phyloP scores from a whole-genome alignment of 2,888 invertebrate genomes.

The Brenthis hecate region DNA sequence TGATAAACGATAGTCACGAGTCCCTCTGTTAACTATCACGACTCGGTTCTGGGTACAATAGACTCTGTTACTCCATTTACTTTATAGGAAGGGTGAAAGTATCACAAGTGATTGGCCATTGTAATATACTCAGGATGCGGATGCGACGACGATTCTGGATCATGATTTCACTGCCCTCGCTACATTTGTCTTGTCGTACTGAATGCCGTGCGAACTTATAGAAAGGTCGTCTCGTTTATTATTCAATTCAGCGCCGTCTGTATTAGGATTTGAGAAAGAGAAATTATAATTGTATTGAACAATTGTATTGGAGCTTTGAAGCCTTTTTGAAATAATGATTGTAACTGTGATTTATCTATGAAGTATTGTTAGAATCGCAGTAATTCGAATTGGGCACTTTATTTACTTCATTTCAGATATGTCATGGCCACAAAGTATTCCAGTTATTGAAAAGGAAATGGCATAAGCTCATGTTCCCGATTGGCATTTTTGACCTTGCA shows the following conservation, averaged over 20 bases:
- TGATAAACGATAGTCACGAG: constrained; percentile 73
- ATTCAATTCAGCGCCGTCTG: constrained; percentile 61
- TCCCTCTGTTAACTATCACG: constrained; percentile 75
- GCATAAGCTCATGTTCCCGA: constrained; percentile 33
- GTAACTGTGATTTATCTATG: constrained; percentile 18
- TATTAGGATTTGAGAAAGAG: constrained; percentile 59
- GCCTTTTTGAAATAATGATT: constrained; percentile 17
- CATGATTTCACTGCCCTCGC: constrained; percentile 65
- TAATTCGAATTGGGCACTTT: constrained; percentile 9
- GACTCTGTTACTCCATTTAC: constrained; percentile 73
- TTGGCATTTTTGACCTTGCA: constrained; percentile 53
- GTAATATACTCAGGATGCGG: constrained; percentile 52
- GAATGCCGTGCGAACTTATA: constrained; percentile 72
- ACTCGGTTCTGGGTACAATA: constrained; percentile 68
- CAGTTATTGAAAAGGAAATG: constrained; percentile 23
- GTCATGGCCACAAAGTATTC: constrained; percentile 5
- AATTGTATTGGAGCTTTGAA: constrained; percentile 5
- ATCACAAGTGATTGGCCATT: constrained; percentile 71
- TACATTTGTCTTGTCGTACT: constrained; percentile 66
- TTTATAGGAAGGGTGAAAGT: constrained; percentile 74
- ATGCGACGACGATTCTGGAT: constrained; percentile 62
- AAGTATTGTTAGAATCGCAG: constrained; percentile 1
- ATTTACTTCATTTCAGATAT: constrained; percentile 13
- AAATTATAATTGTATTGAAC: constrained; percentile 46
- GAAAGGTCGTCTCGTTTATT: constrained; percentile 59